A percentile compares a stretch with the other conserved stretches of the same genome.
phyloP scores from a whole-genome alignment of 1,140 invertebrate species.

The Brachionus manjavacas region DNA sequence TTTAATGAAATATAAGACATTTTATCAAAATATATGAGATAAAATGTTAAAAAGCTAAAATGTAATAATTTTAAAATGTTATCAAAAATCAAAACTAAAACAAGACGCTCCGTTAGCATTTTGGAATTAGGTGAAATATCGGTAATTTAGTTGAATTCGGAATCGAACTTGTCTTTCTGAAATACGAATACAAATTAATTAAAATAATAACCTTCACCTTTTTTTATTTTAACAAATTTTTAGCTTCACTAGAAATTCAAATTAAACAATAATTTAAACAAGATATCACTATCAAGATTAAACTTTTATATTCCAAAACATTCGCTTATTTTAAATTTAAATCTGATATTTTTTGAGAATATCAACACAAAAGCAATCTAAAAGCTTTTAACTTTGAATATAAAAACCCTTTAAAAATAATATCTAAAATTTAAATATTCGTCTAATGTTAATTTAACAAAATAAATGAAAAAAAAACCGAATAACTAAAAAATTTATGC shows the following conservation, averaged over 20 bases:
- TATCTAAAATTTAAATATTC: not conserved
- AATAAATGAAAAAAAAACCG: not conserved
- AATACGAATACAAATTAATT: not conserved
- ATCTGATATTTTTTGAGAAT: not conserved
- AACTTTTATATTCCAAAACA: not conserved
- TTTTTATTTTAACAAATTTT: not conserved
- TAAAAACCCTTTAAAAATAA: not conserved
- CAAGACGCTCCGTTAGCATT: not conserved
- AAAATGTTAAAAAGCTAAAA: not conserved
- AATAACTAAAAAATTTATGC: not conserved
- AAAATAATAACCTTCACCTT: not conserved
- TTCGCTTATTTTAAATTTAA: not conserved
- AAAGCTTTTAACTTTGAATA: not conserved
- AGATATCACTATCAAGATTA: not conserved
- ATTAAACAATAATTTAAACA: not conserved
- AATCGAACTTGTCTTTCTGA: not conserved
- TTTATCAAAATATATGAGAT: not conserved
- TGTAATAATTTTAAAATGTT: not conserved
- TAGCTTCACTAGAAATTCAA: not conserved
- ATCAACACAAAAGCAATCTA: not conserved
- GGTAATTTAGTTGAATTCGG: not conserved
- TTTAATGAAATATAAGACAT: not conserved
- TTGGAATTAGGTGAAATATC: not conserved
- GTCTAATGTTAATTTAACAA: not conserved
- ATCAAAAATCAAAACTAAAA: not conserved